Conservation (phyloP, 64 coral and sea anemone species). For the Porites lutea region DNA sequence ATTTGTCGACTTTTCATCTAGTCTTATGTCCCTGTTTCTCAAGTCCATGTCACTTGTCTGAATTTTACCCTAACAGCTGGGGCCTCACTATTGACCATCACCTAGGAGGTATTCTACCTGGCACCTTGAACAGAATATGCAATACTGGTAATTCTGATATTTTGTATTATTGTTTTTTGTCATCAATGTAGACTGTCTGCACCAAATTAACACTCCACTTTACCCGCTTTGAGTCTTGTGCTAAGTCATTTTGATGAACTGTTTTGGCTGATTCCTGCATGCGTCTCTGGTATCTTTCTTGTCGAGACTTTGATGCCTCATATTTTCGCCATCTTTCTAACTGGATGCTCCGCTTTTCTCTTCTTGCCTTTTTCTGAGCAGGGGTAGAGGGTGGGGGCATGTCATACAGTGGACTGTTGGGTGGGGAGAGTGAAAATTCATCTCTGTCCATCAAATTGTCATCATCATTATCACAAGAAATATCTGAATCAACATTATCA, state of each 20-base stretch:
- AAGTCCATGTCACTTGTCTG: too few species aligned
- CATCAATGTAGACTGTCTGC: conserved; percentile 41
- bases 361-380: conserved; percentile 65
- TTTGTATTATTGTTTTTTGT: background rate
- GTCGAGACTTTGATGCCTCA: conserved; percentile 48
- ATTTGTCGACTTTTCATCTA: too few species aligned
- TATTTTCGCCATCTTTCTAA: conserved; percentile 70
- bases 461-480: background rate
- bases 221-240: background rate
- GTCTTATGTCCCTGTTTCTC: too few species aligned
- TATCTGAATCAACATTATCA: background rate
- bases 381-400: conserved; percentile 65
- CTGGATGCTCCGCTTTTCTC: conserved; percentile 60
- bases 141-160: background rate
- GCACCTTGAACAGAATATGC: background rate
- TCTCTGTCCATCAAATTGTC: background rate
- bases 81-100: too few species aligned
- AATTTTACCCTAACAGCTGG: too few species aligned
- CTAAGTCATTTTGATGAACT: background rate
- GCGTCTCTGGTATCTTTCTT: conserved; percentile 72
- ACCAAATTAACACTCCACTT: conserved; percentile 75
- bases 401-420: conserved; percentile 71
- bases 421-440: conserved; percentile 26
- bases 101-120: too few species aligned
- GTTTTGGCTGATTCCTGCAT: background rate